Conservation (phyloP, 2,113 vertebrate species). For the Caracal caracal region DNA sequence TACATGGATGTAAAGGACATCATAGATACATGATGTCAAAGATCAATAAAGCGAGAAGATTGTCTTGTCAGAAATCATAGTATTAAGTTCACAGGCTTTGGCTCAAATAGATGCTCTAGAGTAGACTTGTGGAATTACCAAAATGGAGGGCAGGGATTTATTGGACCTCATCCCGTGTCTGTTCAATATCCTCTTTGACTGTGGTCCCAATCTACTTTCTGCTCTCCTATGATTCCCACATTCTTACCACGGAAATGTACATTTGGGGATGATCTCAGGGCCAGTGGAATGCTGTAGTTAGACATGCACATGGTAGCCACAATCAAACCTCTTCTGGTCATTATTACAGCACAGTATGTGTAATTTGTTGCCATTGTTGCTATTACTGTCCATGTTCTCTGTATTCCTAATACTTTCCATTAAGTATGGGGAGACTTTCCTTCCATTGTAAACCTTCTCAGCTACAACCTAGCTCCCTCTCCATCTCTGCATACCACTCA, state of each 20-base stretch:
- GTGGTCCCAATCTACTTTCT: background rate
- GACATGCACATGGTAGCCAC: fast-evolving
- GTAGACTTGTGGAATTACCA: background rate
- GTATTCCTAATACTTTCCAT: background rate
- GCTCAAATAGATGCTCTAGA: background rate
- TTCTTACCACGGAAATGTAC: background rate
- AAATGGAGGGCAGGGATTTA: background rate
- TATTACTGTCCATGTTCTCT: background rate
- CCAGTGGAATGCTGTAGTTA: background rate
- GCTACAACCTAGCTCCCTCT: background rate
- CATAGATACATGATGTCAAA: background rate
- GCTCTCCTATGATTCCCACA: background rate
- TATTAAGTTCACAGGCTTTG: background rate
- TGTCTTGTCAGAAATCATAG: background rate
- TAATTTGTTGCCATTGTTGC: background rate
- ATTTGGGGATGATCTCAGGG: background rate
- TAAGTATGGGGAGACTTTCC: background rate
- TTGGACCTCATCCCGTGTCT: background rate
- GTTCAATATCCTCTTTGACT: fast-evolving
- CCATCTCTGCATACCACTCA: background rate
- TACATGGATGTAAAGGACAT: background rate
- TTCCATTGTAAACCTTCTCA: background rate
- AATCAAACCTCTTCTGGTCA: background rate
- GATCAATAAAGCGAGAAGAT: background rate
- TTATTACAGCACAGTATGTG: background rate